Conservation (phyloP, 2,113 vertebrate genomes). For the Entelurus aequoreus region DNA sequence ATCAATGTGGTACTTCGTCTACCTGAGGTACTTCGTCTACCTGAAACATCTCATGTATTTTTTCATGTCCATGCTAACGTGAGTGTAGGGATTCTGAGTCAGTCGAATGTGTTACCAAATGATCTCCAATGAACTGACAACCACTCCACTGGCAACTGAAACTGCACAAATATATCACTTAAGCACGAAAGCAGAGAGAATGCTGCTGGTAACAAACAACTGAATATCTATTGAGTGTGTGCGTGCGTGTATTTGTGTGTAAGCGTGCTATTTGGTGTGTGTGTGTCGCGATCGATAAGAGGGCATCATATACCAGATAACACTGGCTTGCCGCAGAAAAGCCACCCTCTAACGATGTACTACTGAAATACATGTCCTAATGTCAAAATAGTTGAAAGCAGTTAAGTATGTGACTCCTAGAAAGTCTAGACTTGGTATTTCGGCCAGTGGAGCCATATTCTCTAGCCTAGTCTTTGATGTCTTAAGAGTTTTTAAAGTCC, state of each 20-base stretch:
- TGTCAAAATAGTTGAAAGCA: slow-evolving; percentile 61
- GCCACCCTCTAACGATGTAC: slow-evolving; percentile 54
- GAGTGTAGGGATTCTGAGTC: slow-evolving; percentile 28
- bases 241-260: slow-evolving; percentile 4
- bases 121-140: slow-evolving; percentile 56
- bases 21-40: not conserved
- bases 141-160: slow-evolving; percentile 60
- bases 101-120: slow-evolving; percentile 60
- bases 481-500: slow-evolving; percentile 48
- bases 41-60: not conserved
- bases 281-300: slow-evolving; percentile 50
- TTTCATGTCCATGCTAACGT: slow-evolving; percentile 26
- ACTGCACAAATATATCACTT: slow-evolving; percentile 63
- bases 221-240: slow-evolving; percentile 33
- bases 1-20: not conserved
- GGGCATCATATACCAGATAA: slow-evolving; percentile 46
- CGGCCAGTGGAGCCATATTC: slow-evolving; percentile 55
- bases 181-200: slow-evolving; percentile 64
- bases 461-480: slow-evolving; percentile 60
- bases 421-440: slow-evolving; percentile 52
- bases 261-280: slow-evolving; percentile 2
- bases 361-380: slow-evolving; percentile 61
- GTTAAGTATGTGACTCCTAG: slow-evolving; percentile 57
- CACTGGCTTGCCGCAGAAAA: slow-evolving; percentile 50
- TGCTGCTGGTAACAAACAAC: slow-evolving; percentile 57